Evolutionary conservation across 1,140 invertebrate genomes (phyloP), one percentile per base, ranked within the genome.

Genomic region (Latrodectus geometricus): DNA sequence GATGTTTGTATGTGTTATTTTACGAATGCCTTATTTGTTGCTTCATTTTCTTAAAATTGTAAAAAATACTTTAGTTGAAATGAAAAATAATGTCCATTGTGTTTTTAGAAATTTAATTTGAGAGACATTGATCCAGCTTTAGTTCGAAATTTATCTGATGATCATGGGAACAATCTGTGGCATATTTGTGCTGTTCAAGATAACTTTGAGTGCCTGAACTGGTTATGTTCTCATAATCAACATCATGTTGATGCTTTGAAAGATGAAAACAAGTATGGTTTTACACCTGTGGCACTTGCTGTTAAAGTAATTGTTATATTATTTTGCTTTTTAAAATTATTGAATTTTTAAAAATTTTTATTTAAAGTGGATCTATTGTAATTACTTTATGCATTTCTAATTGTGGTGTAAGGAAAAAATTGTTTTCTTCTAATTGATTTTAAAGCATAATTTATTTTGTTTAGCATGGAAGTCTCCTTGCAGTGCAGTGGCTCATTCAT

Each of bases 91-190:
- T 35, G 35, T 35, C 17, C 78, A 9, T n/a, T n/a, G n/a, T 66
- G 73, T 76, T 88, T 86, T 9, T 88, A 92, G 91, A 89, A 90
- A 89, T 81, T 88, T n/a, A 88, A 89, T 73, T 83, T 91, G 12
- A 88, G 88, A 68, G 91, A 90, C 65, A 90, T 92, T 89, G 92
- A 92, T 87, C 89, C 90, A 0, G 91, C 91, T 50, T 85, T 92
- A 35, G 89, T 92, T 70, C 88, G 92, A 23, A 92, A 92, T 88
- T 89, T 92, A 70, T 91, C 90, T 52, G 91, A 92, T 89, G 90
- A 90, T 69, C 89, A 89, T 80, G 92, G 91, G 66, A 92, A 92
- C 88, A 92, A 90, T 88, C 88, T 92, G 49, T 89, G 91, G 75
- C 92, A 92, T 86, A 90, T 91, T 70, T 89, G 90, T 77, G 90